These are phyloP conservation scores for Seriola quinqueradiata DNA, from an alignment of 2,113 vertebrate genomes.

Conservation along the genomic window DNA sequence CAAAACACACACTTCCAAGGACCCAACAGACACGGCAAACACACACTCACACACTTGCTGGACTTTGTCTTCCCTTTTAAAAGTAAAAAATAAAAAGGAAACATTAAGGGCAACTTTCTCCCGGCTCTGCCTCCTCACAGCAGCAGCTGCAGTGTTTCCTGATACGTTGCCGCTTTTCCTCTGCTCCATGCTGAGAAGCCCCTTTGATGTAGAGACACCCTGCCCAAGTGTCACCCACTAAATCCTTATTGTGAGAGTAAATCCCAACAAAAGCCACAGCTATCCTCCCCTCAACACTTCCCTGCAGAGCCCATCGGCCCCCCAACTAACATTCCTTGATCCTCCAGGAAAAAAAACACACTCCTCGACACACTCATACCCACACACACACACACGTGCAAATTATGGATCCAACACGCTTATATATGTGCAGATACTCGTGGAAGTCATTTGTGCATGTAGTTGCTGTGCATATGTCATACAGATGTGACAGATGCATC, in stretches of 20 bases:
- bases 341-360: constrained; percentile 29
- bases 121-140: not conserved
- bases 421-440: not conserved
- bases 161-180: not conserved
- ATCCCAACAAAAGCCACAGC: constrained; percentile 61
- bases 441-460: constrained; percentile 1
- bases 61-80: not conserved
- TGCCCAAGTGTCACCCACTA: constrained; percentile 57
- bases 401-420: too few species aligned
- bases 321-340: constrained; percentile 31
- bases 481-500: rapidly evolving
- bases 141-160: constrained; percentile 15
- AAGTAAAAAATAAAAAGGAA: not conserved
- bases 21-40: not conserved
- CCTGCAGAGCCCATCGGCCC: constrained; percentile 28
- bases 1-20: constrained; percentile 1
- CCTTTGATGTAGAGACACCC: constrained; percentile 63
- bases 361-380: not conserved
- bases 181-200: constrained; percentile 40
- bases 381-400: not conserved
- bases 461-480: not conserved
- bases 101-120: constrained; percentile 3
- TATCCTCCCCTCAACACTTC: constrained; percentile 39
- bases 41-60: not conserved
- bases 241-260: constrained; percentile 63